phyloP scores from a whole-genome alignment of 2,797 vertebrate genomes.

The Oceanodroma leucorhoa region DNA sequence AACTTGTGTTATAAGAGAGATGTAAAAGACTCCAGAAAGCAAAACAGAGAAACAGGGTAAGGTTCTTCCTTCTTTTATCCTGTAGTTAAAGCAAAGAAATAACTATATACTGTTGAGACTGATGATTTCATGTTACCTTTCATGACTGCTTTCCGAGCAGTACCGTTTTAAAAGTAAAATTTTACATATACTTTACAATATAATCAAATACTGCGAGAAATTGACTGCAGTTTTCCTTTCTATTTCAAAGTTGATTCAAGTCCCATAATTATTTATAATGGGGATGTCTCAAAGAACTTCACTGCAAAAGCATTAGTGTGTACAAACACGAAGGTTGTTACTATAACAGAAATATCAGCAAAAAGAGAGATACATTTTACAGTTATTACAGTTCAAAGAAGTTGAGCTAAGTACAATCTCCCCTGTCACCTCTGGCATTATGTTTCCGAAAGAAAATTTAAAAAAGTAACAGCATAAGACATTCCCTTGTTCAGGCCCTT shows the following conservation, averaged over 20 bases:
- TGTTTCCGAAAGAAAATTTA: fast-evolving
- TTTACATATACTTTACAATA: background rate
- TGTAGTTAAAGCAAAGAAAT: background rate
- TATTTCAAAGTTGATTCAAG: background rate
- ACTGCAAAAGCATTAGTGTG: fast-evolving
- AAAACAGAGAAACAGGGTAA: background rate
- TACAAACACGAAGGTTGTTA: background rate
- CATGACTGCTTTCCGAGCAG: background rate
- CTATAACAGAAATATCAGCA: background rate
- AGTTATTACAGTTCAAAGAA: background rate
- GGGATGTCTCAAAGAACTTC: background rate
- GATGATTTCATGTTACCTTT: background rate
- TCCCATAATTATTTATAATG: background rate
- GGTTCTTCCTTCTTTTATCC: background rate
- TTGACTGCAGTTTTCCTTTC: background rate
- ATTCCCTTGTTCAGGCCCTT: background rate
- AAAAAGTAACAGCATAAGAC: background rate
- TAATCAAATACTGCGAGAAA: background rate
- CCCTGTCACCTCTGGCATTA: background rate
- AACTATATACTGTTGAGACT: background rate
- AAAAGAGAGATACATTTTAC: background rate
- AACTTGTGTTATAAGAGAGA: background rate
- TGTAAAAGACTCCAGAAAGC: background rate
- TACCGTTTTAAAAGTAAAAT: background rate
- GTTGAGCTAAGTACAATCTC: background rate